These are phyloP conservation scores for Austrofundulus limnaeus DNA, from an alignment of 2,113 vertebrate genomes.

Conservation along the genomic window DNA sequence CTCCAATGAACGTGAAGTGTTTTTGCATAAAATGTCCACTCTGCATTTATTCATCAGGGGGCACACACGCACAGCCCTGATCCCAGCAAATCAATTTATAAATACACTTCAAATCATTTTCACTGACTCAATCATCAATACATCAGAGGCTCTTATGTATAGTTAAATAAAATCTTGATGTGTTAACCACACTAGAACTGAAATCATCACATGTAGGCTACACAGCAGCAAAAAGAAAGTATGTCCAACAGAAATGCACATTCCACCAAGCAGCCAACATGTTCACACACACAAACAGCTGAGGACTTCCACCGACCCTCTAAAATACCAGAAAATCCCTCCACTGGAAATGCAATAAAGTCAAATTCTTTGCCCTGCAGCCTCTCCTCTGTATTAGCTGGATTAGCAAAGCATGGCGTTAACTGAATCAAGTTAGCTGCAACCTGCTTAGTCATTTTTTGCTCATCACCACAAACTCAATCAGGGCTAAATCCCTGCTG, in stretches of 20 bases:
- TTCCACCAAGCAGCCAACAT: constrained; percentile 22
- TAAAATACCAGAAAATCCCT: constrained; percentile 45
- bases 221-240: constrained; percentile 26
- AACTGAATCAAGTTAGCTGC: constrained; percentile 46
- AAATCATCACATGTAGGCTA: constrained; percentile 33
- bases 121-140: constrained; percentile 49
- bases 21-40: too few relatives aligned
- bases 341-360: constrained; percentile 46
- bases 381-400: constrained; percentile 30
- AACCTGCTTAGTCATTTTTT: constrained; percentile 70
- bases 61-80: not conserved
- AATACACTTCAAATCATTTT: constrained; percentile 11
- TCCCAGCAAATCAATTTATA: constrained; percentile 15
- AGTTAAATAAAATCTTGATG: constrained; percentile 43
- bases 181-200: constrained; percentile 42
- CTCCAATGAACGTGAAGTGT: too few relatives aligned
- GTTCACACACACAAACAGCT: constrained; percentile 32
- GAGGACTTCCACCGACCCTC: constrained; percentile 44
- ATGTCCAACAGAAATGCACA: constrained; percentile 49
- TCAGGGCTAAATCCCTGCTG: constrained; percentile 60
- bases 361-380: constrained; percentile 27
- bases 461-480: constrained; percentile 55
- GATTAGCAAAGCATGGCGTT: constrained; percentile 53
- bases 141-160: constrained; percentile 29
- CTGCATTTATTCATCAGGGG: not conserved